Evolutionary conservation across 2,113 vertebrate species (phyloP).

Genomic region (Etia nguti): DNA sequence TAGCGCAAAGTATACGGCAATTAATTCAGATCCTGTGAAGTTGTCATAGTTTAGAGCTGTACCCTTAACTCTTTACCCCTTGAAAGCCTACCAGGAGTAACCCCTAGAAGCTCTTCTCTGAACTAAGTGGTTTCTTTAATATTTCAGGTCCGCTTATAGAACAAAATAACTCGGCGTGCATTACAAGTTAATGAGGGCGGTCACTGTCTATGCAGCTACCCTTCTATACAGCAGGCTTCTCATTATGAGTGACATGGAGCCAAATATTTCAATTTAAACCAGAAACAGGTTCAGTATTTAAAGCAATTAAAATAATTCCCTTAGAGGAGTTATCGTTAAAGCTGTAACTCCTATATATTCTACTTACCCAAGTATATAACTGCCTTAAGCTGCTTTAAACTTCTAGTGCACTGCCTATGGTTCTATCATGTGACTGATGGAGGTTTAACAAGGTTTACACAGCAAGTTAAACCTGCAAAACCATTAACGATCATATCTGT

Average conservation of each 20-base stretch:
- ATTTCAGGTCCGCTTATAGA: not conserved
- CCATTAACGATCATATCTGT: not conserved
- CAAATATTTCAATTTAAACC: not conserved
- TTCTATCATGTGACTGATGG: not conserved
- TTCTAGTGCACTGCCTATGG: not conserved
- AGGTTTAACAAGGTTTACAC: not conserved
- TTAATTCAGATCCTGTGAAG: not conserved
- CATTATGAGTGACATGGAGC: not conserved
- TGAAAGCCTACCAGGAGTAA: not conserved
- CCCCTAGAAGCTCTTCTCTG: not conserved
- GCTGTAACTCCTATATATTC: not conserved
- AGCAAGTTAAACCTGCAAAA: not conserved
- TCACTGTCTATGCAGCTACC: not conserved
- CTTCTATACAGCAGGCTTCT: not conserved
- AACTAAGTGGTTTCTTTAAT: not conserved
- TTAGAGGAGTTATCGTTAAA: not conserved
- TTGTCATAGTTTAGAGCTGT: not conserved
- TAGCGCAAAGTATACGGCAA: not conserved
- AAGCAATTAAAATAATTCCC: not conserved
- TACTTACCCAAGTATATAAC: not conserved
- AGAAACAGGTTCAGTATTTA: not conserved
- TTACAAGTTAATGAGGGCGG: not conserved
- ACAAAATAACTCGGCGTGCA: not conserved
- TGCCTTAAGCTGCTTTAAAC: not conserved
- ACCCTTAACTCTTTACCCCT: not conserved